Base-by-base conservation (phyloP, 2,113 vertebrate species). In the Stegastes partitus region DNA sequence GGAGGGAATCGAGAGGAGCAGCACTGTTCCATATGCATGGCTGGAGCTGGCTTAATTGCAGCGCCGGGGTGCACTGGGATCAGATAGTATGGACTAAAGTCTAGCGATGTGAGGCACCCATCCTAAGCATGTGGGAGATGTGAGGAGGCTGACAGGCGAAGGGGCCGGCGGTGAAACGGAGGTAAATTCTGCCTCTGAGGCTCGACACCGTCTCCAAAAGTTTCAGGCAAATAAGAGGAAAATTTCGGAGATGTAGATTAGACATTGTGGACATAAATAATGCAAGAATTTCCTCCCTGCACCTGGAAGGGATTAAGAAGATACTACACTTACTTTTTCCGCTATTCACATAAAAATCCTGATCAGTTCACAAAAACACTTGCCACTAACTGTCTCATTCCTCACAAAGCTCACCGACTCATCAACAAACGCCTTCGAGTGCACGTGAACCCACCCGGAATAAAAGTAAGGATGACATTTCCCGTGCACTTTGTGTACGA, bases 21-120 rank as follows among this genome's bases (percentile, higher is more conserved):
- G 56, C 51, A 31, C 84, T 91, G 79, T 77, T 89, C 74, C 73
- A 77, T 85, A 90, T 86, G 82, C 78, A 88, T 85, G 72, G 61
- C 18, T 54, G 70, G 67, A 66, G 79, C 50, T 26, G 67, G 61
- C 59, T 77, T 86, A 88, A 87, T 86, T 87, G 73, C 75, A 70
- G 74, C 28, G 2, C 18, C 4, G 10, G 58, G 78, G 78, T 28
- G 31, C 5, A 7, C 51, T 50, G 74, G 69, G 81, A 79, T 80
- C 81, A 66, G 59, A 77, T 37, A 31, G 47, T 39, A 19, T 64
- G 58, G 34, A 55, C 72, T 23, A 70, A 70, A 75, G 81, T 77
- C 67, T 25, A 18, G 64, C 5, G 6, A 59, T 69, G 28, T 71
- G 28, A 77, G 28, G 59, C 57, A 4, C 25, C 65, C 25, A 28